Conservation (phyloP, 2,113 vertebrate genomes). For the Hippopotamus amphibius region DNA sequence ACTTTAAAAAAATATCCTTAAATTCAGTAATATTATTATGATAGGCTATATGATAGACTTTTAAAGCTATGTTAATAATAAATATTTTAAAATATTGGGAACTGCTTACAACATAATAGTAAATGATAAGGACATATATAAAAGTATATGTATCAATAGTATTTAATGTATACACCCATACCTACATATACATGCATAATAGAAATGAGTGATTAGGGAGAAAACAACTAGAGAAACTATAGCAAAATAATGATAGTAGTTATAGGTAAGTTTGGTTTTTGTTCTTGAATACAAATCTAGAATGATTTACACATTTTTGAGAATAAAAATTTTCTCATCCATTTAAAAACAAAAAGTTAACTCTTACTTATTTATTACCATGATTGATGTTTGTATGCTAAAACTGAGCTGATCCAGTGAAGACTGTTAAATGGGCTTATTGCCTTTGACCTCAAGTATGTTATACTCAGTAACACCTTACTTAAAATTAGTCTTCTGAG, state of each 20-base stretch:
- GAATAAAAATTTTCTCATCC: background rate
- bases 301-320: background rate
- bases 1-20: background rate
- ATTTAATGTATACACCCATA: background rate
- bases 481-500: background rate
- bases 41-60: background rate
- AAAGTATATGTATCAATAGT: background rate
- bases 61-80: background rate
- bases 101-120: background rate
- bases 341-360: background rate
- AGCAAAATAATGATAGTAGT: constrained; percentile 5
- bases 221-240: background rate
- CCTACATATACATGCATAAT: background rate
- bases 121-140: background rate
- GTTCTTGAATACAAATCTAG: constrained; percentile 3
- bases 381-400: background rate
- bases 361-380: background rate
- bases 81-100: background rate
- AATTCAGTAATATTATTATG: background rate
- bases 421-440: background rate
- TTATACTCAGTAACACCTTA: background rate
- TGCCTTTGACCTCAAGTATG: background rate
- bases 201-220: background rate
- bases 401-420: background rate
- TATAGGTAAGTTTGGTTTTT: background rate